Evolutionary conservation across 2,797 vertebrate species (phyloP), one percentile per base, ranked within the genome.

Genomic region (Tauraco hartlaubi): DNA sequence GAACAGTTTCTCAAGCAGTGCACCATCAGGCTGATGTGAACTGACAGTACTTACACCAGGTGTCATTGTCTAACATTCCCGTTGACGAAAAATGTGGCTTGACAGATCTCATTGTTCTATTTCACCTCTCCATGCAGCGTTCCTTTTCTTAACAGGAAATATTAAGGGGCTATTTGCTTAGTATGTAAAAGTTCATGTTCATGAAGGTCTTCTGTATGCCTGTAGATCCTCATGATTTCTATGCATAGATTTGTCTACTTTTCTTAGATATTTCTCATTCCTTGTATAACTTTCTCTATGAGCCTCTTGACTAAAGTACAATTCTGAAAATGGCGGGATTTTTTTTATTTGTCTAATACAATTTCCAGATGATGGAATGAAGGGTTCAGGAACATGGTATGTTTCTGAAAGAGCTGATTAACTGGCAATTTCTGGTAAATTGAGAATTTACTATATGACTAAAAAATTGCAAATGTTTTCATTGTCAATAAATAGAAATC

Each of bases 401-500:
- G 78, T 86, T 85, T 88, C 68, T 67, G 76, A 91, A 88, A 94
- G 49, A 96, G 71, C 7, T 93, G 71, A 96, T 62, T 96, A 80
- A 61, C 35, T 89, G 26, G 35, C 58, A 84, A 67, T 79, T 69
- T 78, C 59, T 90, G 35, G 20, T 22, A 96, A 92, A 92, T 68
- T 94, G 62, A 91, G 35, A 81, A 49, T 56, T 90, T 46, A 61
- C 12, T 43, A 5, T 33, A 16, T 51, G 54, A 72, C 9, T 62
- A 33, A 21, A 83, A 56, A 37, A 15, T 2, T 15, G 5, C 2
- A 86, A 48, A 52, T 71, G 43, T 31, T 77, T 77, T 72, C 10
- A 37, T 6, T 68, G 21, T 9, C 39, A 54, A 41, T 41, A 61
- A 78, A 63, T 13, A 91, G 11, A 77, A 75, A 77, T 4, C 11